phyloP scores from a whole-genome alignment of 2,888 invertebrate genomes.

The Chirona hameri region DNA sequence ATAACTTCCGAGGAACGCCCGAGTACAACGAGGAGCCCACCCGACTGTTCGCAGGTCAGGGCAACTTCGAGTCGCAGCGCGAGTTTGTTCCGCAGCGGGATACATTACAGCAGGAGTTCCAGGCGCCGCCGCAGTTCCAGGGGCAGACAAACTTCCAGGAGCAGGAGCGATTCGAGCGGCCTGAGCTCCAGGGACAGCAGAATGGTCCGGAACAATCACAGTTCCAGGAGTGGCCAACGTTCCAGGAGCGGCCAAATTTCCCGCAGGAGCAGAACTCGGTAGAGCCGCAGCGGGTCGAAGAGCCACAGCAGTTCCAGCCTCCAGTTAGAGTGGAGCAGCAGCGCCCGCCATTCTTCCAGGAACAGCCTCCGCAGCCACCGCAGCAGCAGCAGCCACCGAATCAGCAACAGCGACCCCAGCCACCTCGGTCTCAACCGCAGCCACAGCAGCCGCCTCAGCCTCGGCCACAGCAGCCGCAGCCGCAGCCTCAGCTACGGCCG shows the following conservation, averaged over 20 bases:
- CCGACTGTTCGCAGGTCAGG: background rate
- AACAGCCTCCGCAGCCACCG: background rate
- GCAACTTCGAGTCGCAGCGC: constrained; percentile 6
- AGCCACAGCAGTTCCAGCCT: background rate
- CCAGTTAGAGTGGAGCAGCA: background rate
- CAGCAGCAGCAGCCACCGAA: background rate
- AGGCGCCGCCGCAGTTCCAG: background rate
- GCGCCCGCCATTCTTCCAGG: background rate
- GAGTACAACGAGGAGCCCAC: background rate
- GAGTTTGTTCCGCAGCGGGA: background rate
- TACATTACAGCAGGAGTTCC: background rate
- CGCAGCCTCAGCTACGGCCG: background rate
- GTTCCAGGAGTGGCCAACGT: background rate
- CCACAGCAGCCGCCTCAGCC: background rate
- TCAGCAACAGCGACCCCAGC: too few relatives aligned
- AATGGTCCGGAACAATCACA: background rate
- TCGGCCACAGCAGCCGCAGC: background rate
- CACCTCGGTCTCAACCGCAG: background rate
- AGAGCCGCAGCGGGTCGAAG: background rate
- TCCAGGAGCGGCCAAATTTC: background rate
- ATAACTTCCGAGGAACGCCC: background rate
- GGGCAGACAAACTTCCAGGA: background rate
- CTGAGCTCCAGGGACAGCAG: background rate
- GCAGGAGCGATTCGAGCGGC: background rate
- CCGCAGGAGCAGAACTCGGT: background rate